Evolutionary conservation across 2,113 vertebrate genomes (phyloP), one percentile per base, ranked within the genome.

Genomic region (Haliaeetus leucogaster): DNA sequence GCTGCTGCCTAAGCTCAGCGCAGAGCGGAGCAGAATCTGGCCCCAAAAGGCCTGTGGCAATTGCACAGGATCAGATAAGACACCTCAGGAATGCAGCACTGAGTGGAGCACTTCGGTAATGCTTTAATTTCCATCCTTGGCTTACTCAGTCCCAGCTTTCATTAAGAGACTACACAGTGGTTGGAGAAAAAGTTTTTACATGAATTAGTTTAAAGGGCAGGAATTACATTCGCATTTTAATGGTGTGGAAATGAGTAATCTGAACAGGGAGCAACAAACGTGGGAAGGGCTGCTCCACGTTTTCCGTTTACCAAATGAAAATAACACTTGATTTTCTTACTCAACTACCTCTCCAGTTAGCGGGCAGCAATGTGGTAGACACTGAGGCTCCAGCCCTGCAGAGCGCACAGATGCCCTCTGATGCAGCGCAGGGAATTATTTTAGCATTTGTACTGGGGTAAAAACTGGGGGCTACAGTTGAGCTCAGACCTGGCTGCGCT

Each of bases 81-180:
- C 70, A 92, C 95, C 95, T 91, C 95, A 95, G 94, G 96, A 96
- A 97, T 87, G 96, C 90, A 86, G 89, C 72, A 66, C 59, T 32
- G 80, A 97, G 92, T 15, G 53, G 48, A 94, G 92, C 76, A 50
- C 88, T 71, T 94, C 2, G 5, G 76, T 89, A 96, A 89, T 32
- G 71, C 72, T 93, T 89, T 92, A 53, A 91, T 95, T 97, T 89
- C 83, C 83, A 90, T 68, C 80, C 80, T 32, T 58, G 71, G 68
- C 52, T 93, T 71, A 38, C 61, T 87, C 56, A 56, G 73, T 50
- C 68, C 30, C 68, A 89, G 86, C 61, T 95, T 92, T 95, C 83
- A 89, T 95, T 91, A 95, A 87, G 40, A 86, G 43, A 53, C 86
- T 72, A n/a, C 66, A 21, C 36, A 45, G 73, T 25, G 61, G 73